These are phyloP conservation scores for Lepus europaeus DNA, from an alignment of 2,113 vertebrate species.

Conservation along the genomic window DNA sequence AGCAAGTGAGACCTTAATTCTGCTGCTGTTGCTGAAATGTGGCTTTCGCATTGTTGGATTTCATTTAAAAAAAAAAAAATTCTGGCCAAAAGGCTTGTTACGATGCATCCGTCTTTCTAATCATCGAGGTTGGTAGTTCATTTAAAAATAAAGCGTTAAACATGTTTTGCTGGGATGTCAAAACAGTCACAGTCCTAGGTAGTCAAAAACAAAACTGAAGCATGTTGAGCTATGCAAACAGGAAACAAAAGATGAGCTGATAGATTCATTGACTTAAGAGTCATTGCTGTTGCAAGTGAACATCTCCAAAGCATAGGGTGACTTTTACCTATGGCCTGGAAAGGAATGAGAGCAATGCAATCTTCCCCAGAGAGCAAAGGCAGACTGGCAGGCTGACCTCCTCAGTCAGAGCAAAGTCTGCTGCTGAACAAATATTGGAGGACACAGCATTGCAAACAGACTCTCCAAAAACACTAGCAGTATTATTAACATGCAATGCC, in stretches of 20 bases:
- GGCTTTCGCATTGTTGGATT: conserved; percentile 41
- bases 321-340: neutral
- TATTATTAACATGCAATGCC: conserved; percentile 93
- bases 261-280: neutral
- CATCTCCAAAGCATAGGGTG: neutral
- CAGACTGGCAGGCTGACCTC: conserved; percentile 86
- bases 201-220: neutral
- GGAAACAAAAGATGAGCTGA: neutral
- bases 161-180: conserved; percentile 22
- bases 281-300: neutral
- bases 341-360: conserved; percentile 48
- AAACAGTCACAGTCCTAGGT: conserved; percentile 17
- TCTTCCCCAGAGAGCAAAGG: conserved; percentile 62
- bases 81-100: conserved; percentile 59
- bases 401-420: conserved; percentile 93
- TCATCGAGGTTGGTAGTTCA: conserved; percentile 45
- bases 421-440: conserved; percentile 91
- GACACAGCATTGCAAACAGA: conserved; percentile 82
- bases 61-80: neutral
- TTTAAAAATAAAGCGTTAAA: neutral
- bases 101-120: conserved; percentile 55
- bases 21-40: conserved; percentile 43
- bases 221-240: conserved; percentile 40
- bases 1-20: neutral
- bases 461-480: conserved; percentile 90